Evolutionary conservation across 2,888 invertebrate species (phyloP).

Genomic region (Cerceris ruficornis): DNA sequence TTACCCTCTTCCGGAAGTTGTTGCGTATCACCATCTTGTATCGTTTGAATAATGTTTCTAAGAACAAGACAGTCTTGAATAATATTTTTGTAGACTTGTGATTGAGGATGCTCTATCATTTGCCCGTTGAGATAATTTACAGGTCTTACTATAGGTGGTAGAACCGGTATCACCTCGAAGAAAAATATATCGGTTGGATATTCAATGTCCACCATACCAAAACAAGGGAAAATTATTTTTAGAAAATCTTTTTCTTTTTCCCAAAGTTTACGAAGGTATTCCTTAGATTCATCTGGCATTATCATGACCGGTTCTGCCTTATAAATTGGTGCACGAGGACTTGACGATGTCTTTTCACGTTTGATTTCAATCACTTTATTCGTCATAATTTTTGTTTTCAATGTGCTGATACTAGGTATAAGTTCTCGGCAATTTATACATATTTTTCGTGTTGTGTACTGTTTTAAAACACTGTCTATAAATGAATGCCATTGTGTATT

Average conservation of each 20-base stretch:
- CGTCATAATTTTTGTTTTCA: slow-evolving; percentile 86
- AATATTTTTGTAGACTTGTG: slow-evolving; percentile 87
- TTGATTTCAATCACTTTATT: slow-evolving; percentile 30
- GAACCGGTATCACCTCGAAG: slow-evolving; percentile 91
- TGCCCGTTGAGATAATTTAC: slow-evolving; percentile 85
- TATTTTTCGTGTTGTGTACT: slow-evolving; percentile 81
- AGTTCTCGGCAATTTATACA: slow-evolving; percentile 84
- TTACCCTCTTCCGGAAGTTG: slow-evolving; percentile 84
- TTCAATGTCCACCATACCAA: slow-evolving; percentile 83
- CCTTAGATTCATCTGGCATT: slow-evolving; percentile 86
- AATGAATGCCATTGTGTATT: slow-evolving; percentile 82
- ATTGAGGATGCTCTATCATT: slow-evolving; percentile 90
- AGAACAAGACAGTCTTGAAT: slow-evolving; percentile 86
- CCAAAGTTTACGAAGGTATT: slow-evolving; percentile 89
- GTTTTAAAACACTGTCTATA: slow-evolving; percentile 82
- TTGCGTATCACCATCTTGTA: slow-evolving; percentile 83
- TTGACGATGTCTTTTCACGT: neutral
- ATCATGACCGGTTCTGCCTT: slow-evolving; percentile 79
- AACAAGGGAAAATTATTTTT: slow-evolving; percentile 87
- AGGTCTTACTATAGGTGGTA: slow-evolving; percentile 94
- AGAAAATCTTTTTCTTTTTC: slow-evolving; percentile 88
- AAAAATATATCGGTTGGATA: slow-evolving; percentile 93
- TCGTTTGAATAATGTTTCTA: slow-evolving; percentile 86
- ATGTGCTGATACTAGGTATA: slow-evolving; percentile 84
- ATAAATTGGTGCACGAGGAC: slow-evolving; percentile 28